Conservation (phyloP, 2,888 invertebrate genomes). For the Ecdyonurus torrentis region DNA sequence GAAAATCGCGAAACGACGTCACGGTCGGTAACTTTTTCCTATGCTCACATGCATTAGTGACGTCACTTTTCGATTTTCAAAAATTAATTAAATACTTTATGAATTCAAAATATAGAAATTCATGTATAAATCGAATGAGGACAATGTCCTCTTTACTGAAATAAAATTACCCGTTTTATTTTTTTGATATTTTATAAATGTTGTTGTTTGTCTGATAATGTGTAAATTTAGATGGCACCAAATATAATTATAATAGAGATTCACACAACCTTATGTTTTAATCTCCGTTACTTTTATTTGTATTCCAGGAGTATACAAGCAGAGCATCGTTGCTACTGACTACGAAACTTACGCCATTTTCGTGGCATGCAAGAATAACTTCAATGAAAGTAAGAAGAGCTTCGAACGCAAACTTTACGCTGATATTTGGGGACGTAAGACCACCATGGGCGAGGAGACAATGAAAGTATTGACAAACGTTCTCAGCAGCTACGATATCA, state of each 20-base stretch:
- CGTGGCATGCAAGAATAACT: slow-evolving; percentile 11
- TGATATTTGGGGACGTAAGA: slow-evolving; percentile 10
- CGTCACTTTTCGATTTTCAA: too few species aligned
- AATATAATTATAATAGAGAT: neutral
- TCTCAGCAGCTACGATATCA: slow-evolving; percentile 12
- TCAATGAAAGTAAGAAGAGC: slow-evolving; percentile 9
- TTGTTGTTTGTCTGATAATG: too few species aligned
- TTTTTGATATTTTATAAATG: too few species aligned
- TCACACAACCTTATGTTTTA: neutral
- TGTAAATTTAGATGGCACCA: neutral
- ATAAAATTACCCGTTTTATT: too few species aligned
- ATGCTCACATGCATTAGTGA: too few species aligned
- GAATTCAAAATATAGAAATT: too few species aligned
- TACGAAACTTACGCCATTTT: slow-evolving; percentile 13
- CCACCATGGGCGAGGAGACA: slow-evolving; percentile 10
- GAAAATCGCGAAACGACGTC: too few species aligned
- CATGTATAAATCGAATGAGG: too few species aligned
- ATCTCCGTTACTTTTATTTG: neutral
- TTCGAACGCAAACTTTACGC: slow-evolving; percentile 11
- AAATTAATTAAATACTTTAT: too few species aligned
- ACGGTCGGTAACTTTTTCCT: too few species aligned
- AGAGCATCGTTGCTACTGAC: slow-evolving; percentile 12
- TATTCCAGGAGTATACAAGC: neutral
- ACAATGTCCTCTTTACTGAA: too few species aligned
- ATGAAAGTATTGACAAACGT: slow-evolving; percentile 10